A percentile compares a stretch with the other conserved stretches of the same genome.
Conservation (phyloP, 2,888 invertebrate genomes). For the Scotopteryx bipunctaria region DNA sequence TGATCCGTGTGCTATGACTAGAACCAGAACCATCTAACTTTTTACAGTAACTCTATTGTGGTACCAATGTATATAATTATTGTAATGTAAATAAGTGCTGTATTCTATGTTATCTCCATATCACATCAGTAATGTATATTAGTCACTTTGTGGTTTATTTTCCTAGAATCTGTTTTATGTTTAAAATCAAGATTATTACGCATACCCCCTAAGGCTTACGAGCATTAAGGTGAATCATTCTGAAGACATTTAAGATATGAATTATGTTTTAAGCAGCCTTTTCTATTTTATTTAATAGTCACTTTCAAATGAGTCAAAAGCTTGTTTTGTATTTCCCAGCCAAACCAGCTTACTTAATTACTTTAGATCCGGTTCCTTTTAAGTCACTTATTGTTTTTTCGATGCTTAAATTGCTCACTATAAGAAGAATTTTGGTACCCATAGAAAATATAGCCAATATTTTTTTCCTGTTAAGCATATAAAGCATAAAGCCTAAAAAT, state of each 20-base stretch:
- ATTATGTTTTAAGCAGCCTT: background rate
- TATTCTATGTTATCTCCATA: conserved; percentile 54
- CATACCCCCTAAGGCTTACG: conserved; percentile 3
- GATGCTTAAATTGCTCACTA: no score
- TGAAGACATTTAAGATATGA: background rate
- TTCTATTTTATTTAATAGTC: no score
- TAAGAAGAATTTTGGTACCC: no score
- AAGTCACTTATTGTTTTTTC: no score
- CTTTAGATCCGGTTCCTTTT: no score
- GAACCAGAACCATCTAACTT: background rate
- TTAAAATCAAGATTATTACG: conserved; percentile 16
- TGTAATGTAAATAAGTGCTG: conserved; percentile 48
- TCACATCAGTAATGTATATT: conserved; percentile 47
- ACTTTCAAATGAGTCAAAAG: no score
- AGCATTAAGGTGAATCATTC: conserved; percentile 19
- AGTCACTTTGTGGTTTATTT: conserved; percentile 33
- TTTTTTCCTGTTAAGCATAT: no score
- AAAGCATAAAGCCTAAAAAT: no score
- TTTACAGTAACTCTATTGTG: background rate
- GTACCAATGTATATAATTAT: conserved; percentile 56
- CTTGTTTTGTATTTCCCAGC: no score
- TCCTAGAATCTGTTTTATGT: conserved; percentile 17
- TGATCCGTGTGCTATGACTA: no score
- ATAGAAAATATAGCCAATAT: no score
- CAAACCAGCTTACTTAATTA: no score